Evolutionary conservation across 2,113 vertebrate species (phyloP).

Genomic region (Eira barbara): DNA sequence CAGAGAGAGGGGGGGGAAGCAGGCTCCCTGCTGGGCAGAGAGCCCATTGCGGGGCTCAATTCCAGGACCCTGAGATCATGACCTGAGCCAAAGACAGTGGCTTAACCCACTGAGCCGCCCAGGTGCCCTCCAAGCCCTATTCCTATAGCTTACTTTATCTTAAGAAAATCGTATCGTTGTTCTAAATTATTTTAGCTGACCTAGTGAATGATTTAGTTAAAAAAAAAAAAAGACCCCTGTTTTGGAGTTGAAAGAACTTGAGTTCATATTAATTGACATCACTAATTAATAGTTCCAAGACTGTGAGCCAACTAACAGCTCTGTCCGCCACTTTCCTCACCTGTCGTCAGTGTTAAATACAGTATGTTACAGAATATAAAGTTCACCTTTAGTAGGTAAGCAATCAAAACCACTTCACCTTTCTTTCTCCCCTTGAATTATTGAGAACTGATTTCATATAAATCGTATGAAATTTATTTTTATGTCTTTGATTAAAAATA

Average conservation of each 20-base stretch:
- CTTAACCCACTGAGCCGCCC: no score
- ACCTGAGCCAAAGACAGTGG: no score
- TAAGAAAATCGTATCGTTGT: not conserved
- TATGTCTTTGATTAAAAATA: conserved; percentile 1
- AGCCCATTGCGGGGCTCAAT: no score
- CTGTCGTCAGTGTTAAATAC: not conserved
- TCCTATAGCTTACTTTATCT: not conserved
- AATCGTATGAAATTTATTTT: not conserved
- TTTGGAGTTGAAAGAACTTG: not conserved
- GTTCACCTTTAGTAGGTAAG: not conserved
- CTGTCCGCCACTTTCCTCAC: not conserved
- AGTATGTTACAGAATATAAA: not conserved
- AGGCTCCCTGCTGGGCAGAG: no score
- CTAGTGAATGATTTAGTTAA: not conserved
- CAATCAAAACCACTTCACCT: not conserved
- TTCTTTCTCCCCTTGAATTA: not conserved
- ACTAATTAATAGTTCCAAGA: not conserved
- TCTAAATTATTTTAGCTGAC: conserved; percentile 17
- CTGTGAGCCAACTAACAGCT: not conserved
- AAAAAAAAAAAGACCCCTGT: not conserved
- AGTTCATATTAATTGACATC: not conserved
- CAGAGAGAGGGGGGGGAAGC: no score
- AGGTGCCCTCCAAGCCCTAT: not conserved
- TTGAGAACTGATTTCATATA: not conserved
- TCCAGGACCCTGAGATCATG: no score